Evolutionary conservation across 1,140 invertebrate species (phyloP), one percentile per base, ranked within the genome.

Genomic region (Sminthurides bifidus): DNA sequence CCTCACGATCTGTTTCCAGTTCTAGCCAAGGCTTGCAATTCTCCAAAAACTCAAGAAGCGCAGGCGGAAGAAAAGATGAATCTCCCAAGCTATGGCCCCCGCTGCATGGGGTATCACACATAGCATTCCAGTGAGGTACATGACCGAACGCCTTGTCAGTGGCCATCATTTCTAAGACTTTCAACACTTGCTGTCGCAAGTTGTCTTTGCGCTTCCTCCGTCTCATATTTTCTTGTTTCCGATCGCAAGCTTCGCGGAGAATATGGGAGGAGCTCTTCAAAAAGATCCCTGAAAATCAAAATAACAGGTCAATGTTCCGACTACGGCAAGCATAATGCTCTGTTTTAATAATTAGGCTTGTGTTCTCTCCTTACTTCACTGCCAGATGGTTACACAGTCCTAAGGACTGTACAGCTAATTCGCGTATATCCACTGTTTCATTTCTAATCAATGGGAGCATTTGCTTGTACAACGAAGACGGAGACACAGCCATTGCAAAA

Each of bases 171-270:
- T 95, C 86, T 64, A 97, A 77, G 56, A 96, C 83, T 66, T 85
- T 81, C 41, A 93, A 87, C 43, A 98, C 73, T 62, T 94, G 87
- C 26, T 95, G 73, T 49, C 95, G 75, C n/a, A 98, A 71, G 15
- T 91, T 84, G 73, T 98, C 95, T 56, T 92, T 79, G 49, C 93
- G 77, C 54, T 91, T 74, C 21, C 93, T 73, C 37, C 92, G 76
- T 31, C 91, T 73, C 76, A 97, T 87, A 67, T 94, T 98, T 71
- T 98, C 95, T 71, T 95, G 87, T 69, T 98, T 98, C 24, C 90
- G 79, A 71, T 98, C 95, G n/a, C 95, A 85, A 1, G 92, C 90
- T 72, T 98, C 95, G 27, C 92, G 81, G 48, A 98, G n/a, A 83
- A 59, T 88, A 84, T 2, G 83, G 79, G 10, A 89, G 78, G 21